These are phyloP conservation scores for Drosophila ambigua DNA, from an alignment of 1,140 invertebrate genomes.

Conservation along the genomic window DNA sequence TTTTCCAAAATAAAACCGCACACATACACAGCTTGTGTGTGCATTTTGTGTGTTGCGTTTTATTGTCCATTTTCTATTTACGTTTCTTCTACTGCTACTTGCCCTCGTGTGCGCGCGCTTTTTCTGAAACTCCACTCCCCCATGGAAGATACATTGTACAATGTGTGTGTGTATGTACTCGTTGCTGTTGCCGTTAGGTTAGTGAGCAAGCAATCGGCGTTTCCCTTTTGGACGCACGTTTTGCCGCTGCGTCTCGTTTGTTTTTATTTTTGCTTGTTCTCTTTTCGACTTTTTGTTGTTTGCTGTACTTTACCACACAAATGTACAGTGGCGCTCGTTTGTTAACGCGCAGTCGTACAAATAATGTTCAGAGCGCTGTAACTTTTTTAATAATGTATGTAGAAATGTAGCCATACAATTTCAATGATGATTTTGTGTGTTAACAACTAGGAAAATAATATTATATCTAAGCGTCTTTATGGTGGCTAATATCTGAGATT, in stretches of 20 bases:
- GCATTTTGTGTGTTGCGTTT: constrained; percentile 37
- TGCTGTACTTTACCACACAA: constrained; percentile 75
- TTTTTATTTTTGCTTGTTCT: constrained; percentile 80
- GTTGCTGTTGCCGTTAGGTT: constrained; percentile 24
- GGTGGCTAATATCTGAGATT: no score
- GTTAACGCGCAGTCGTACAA: neutral
- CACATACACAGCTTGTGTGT: constrained; percentile 13
- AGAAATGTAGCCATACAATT: no score
- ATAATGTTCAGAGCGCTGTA: neutral
- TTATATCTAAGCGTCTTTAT: no score
- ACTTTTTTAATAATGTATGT: no score
- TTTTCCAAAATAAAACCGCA: constrained; percentile 66
- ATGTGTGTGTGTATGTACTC: constrained; percentile 53
- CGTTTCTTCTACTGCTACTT: constrained; percentile 46
- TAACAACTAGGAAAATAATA: no score
- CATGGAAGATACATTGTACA: neutral
- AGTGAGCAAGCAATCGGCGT: constrained; percentile 39
- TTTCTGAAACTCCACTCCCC: constrained; percentile 54
- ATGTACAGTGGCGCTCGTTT: constrained; percentile 15
- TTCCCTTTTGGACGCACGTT: constrained; percentile 63
- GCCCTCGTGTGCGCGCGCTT: constrained; percentile 80
- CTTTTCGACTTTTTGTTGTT: constrained; percentile 80
- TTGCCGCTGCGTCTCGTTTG: constrained; percentile 74
- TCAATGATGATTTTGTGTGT: neutral
- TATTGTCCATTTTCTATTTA: constrained; percentile 55